Evolutionary conservation across 1,140 invertebrate genomes (phyloP), one percentile per base, ranked within the genome.

Genomic region (Vanessa atalanta): DNA sequence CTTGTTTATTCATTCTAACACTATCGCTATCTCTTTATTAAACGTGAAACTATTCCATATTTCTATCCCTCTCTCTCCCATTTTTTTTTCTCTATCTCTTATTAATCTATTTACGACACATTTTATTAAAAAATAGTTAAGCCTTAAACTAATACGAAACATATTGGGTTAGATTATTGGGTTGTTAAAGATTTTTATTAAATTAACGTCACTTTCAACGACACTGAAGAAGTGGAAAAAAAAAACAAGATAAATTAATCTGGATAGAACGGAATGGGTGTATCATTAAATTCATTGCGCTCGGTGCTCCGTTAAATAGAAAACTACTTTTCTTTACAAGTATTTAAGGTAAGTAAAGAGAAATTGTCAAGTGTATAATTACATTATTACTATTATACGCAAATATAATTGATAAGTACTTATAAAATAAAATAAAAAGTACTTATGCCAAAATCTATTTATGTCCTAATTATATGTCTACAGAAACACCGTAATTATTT

Each of bases 181-280:
- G 6, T 31, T 31, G 26, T 31, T 31, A 31, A 31, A 31, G 0
- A 31, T 55, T 53, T 47, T 43, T n/a, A 57, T 20, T n/a, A 15
- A 43, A 43, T 55, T 68, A 51, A 57, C 51, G 66, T 57, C 53
- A 57, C 53, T 68, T 57, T 53, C 48, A 68, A 31, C 37, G 20
- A 57, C 51, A 68, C n/a, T 43, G 47, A 68, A 51, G 53, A 68
- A 16, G 31, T 43, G 37, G 69, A 15, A 64, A 31, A 37, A n/a
- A 12, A 72, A 72, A 23, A 50, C 70, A 43, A 72, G 70, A 65
- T 68, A 68, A 68, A 72, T 65, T 72, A 65, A 72, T 72, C 70
- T 51, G 5, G 20, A 23, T 3, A 55, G 51, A 63, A 65, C 63
- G 66, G 66, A 48, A 55, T 51, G 23, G 61, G 55, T 47, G 48